Base-by-base conservation (phyloP, 2,797 vertebrate genomes). In the Hippoglossus hippoglossus region DNA sequence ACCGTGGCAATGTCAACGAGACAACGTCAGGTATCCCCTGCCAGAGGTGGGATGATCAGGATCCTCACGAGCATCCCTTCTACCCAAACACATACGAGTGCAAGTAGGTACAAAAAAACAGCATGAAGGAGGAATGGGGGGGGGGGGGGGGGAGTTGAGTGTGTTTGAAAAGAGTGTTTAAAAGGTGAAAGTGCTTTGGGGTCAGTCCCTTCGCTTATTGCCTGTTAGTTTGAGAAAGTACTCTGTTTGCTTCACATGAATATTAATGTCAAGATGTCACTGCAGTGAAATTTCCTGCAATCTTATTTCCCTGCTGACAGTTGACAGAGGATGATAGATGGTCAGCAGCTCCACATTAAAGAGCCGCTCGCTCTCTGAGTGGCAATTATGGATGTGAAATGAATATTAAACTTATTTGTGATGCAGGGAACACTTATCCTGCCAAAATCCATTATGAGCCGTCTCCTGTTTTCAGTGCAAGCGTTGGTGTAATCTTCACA, bases 41-140 rank as follows among this genome's bases (percentile, higher is more conserved):
- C 89, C 98, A 99, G 93, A 94, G 93, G 3, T 99, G 98, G 98
- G 95, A 98, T 0, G 79, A 94, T 2, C 98, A 99, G 89, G 47
- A 58, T 0, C 97, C 97, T 1, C 98, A 99, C 55, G 92, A 69
- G 73, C 98, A 99, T 81, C 94, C 94, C 18, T 99, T 99, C 13
- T 76, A 77, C 52, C 98, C 97, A 0, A 94, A 96, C 77, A 97
- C 95, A 80, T 99, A 99, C 4, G 93, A 94, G 0, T 99, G 98
- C 98, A 99, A 99, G 98, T 99, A 87, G 95, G 97, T 66, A 46
- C 0, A 11, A 25, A n/a, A 22, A 39, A 2, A 15, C 18, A 12
- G 22, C 6, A n/a, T 21, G 19, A 25, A 8, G 28, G 34, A n/a
- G 31, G 47, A 36, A n/a, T 4, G n/a, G n/a, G 25, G 25, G 2